Base-by-base conservation (phyloP, 2,888 invertebrate species). In the Cheilosia variabilis region DNA sequence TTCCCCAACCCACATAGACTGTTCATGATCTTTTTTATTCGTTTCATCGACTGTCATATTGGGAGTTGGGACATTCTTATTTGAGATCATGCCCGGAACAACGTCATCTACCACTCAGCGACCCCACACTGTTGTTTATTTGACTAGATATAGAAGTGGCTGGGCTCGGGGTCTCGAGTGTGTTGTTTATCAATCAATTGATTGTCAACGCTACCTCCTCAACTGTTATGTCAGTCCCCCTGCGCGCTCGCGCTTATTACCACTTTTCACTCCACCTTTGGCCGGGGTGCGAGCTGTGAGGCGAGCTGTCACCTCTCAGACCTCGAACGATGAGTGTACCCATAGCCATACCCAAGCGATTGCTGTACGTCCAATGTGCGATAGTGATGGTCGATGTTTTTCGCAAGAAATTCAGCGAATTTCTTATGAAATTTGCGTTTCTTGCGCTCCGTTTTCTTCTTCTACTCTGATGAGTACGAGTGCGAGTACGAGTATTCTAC, bases 181-280 rank as follows among this genome's bases (percentile, higher is more conserved):
- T 84, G 84, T 76, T 84, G 84, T 84, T 84, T 84, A 84, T 84
- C 84, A 84, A 84, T 84, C 84, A 79, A 79, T 79, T 79, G 79
- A 84, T 84, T 84, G 84, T 84, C 84, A 84, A 84, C 79, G 79
- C 80, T 84, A 65, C 75, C 71, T 76, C 79, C 47, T 76, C 79
- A 60, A 73, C 66, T 63, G 68, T 78, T 69, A 83, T 63, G 63
- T 57, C 27, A 72, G 24, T 15, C 52, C 60, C 73, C 57, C 79
- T 37, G 34, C 69, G 73, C 58, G 52, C 37, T 71, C 58, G 58
- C 53, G 17, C 47, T 62, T 52, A 66, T 73, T 79, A 73, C 60
- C 43, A 73, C 65, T 57, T 19, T 34, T 24, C 31, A 34, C 65
- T 37, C 68, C 50, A 57, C 73, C 68, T 71, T 53, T 47, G 31